These are phyloP conservation scores for Phrynocephalus vlangalii DNA, from an alignment of 2,797 vertebrate genomes.

Conservation along the genomic window DNA sequence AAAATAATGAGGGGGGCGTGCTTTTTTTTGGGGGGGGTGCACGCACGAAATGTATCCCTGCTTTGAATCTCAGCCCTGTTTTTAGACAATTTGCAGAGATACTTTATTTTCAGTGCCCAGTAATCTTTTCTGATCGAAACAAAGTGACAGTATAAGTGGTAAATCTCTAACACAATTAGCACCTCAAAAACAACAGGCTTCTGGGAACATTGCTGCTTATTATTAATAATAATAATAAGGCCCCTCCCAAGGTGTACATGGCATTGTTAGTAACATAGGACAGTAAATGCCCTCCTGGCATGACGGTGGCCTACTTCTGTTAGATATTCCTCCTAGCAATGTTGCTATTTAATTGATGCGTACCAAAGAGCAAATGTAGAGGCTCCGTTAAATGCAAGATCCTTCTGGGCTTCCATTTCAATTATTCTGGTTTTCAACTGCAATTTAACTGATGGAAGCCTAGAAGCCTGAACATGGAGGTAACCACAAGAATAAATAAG, in stretches of 20 bases:
- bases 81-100: neutral
- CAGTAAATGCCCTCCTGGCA: constrained; percentile 15
- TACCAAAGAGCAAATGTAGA: constrained; percentile 34
- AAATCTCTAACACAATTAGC: constrained; percentile 25
- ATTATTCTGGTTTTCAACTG: constrained; percentile 43
- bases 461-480: constrained; percentile 18
- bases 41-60: neutral
- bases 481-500: constrained; percentile 40
- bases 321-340: constrained; percentile 28
- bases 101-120: neutral
- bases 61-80: neutral
- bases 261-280: constrained; percentile 12
- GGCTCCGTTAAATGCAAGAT: constrained; percentile 23
- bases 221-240: neutral
- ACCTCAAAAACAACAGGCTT: constrained; percentile 8
- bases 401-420: constrained; percentile 40
- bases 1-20: neutral
- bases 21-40: too few relatives aligned
- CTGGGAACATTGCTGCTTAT: neutral
- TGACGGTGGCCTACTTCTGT: constrained; percentile 34
- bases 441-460: constrained; percentile 36
- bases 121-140: neutral
- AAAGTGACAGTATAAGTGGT: neutral
- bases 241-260: constrained; percentile 20
- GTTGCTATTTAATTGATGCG: constrained; percentile 38